Conservation (phyloP, 64 coral and sea anemone species). For the Stichodactyla helianthus region DNA sequence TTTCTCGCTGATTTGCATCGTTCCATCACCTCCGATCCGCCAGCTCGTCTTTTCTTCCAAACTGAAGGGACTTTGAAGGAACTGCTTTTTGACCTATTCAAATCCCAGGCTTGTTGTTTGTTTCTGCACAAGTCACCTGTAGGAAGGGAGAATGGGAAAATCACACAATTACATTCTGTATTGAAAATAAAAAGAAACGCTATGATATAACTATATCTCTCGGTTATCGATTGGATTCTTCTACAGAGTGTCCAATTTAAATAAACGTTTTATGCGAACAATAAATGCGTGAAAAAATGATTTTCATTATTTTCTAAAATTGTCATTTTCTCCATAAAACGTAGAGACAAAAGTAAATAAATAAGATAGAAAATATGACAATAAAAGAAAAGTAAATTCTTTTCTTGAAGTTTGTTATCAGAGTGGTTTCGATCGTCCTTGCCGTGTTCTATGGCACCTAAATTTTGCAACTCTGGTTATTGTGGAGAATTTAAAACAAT, state of each 20-base stretch:
- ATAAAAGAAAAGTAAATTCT: too few species aligned
- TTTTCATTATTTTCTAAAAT: too few species aligned
- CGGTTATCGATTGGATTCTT: background rate
- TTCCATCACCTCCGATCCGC: background rate
- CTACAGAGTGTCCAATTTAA: background rate
- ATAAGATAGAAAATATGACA: too few species aligned
- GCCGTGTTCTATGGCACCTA: too few species aligned
- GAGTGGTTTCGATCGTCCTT: too few species aligned
- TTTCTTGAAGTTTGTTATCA: too few species aligned
- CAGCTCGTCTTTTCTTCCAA: slow-evolving; percentile 38
- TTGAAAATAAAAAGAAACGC: background rate
- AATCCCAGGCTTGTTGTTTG: background rate
- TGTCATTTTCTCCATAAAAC: too few species aligned
- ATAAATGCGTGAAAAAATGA: too few species aligned
- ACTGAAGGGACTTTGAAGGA: background rate
- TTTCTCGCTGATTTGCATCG: slow-evolving; percentile 30
- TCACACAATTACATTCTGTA: background rate
- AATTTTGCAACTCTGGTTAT: too few species aligned
- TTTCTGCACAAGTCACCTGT: background rate
- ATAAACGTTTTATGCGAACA: too few species aligned
- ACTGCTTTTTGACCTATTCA: background rate
- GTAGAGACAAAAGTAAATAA: too few species aligned
- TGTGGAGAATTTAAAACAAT: too few species aligned
- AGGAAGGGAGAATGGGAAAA: background rate
- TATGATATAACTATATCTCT: background rate